Evolutionary conservation across 2,113 vertebrate genomes (phyloP).

Genomic region (Malurus melanocephalus): DNA sequence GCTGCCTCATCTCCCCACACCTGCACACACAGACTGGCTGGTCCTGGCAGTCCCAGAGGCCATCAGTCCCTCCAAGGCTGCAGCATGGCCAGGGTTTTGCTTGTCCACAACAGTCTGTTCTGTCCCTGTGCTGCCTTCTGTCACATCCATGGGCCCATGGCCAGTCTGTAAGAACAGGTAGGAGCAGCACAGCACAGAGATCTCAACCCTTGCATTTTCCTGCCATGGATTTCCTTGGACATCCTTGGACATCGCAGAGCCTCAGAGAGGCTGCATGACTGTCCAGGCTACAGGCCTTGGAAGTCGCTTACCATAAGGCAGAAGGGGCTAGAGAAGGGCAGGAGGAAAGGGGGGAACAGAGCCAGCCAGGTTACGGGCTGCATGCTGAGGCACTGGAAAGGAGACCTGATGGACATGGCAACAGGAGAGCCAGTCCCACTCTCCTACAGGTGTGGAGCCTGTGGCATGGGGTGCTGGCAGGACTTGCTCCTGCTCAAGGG

Average conservation of each 20-base stretch:
- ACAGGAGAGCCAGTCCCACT: background rate
- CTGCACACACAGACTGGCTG: background rate
- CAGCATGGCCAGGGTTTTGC: background rate
- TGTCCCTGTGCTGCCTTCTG: background rate
- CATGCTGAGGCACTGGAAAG: background rate
- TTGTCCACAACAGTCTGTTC: background rate
- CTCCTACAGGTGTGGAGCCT: background rate
- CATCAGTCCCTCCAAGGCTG: background rate
- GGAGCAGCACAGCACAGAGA: background rate
- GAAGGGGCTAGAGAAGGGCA: background rate
- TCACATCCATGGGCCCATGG: background rate
- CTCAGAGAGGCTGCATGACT: background rate
- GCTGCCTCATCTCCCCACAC: background rate
- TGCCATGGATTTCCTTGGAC: background rate
- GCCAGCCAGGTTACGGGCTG: background rate
- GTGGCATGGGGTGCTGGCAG: rapidly evolving
- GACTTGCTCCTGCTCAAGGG: background rate
- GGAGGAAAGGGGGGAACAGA: background rate
- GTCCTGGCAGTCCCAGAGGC: background rate
- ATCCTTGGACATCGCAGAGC: rapidly evolving
- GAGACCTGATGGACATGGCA: background rate
- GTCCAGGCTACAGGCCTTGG: background rate
- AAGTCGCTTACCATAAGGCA: background rate
- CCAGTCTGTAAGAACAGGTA: background rate
- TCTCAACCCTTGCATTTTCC: background rate